Conservation (phyloP, 2,113 vertebrate species). For the Callipepla californica region DNA sequence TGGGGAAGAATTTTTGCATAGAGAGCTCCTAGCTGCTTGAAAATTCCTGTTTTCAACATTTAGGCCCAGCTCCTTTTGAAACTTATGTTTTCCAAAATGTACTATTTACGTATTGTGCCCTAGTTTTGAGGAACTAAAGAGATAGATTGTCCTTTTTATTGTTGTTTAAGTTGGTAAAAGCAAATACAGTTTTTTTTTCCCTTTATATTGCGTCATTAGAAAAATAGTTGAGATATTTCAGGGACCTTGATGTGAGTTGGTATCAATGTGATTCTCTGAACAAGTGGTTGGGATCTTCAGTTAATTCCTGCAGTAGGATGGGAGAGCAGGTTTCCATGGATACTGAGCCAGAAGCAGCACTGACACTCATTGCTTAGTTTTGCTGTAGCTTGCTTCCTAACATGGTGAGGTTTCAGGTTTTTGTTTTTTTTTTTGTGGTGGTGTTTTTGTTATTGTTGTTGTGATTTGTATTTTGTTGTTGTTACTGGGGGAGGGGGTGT, state of each 20-base stretch:
- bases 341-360: constrained; percentile 49
- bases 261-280: constrained; percentile 17
- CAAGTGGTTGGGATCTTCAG: constrained; percentile 15
- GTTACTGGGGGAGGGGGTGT: neutral
- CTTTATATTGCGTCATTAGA: neutral
- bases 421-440: neutral
- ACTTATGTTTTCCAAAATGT: neutral
- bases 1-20: neutral
- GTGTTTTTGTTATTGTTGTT: neutral
- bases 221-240: neutral
- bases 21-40: neutral
- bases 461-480: neutral
- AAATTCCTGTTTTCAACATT: neutral
- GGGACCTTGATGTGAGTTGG: neutral
- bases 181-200: constrained; percentile 13
- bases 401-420: neutral
- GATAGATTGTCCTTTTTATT: neutral
- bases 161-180: neutral
- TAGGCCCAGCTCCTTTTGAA: neutral
- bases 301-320: constrained; percentile 57
- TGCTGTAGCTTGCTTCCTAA: neutral
- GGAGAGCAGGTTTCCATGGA: constrained; percentile 71
- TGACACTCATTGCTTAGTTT: neutral
- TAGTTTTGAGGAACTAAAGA: neutral
- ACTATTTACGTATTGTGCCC: neutral